Percentiles rank a stretch among this genome's conserved stretches.
Conservation (phyloP, 2,888 invertebrate genomes). For the Tetramorium bicarinatum region DNA sequence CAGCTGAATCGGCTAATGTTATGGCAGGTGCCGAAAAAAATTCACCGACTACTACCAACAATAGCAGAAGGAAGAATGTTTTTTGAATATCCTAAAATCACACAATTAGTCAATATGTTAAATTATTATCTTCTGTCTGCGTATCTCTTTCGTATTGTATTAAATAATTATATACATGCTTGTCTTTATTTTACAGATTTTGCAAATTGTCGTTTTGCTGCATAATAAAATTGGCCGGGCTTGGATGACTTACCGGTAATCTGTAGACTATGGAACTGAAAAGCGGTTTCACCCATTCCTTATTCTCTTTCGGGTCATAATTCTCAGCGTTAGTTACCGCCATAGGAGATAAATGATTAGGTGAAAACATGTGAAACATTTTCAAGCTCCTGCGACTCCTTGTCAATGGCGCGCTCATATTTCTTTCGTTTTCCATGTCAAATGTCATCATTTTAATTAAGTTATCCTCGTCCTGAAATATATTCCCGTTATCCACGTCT, state of each 20-base stretch:
- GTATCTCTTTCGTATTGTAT: neutral
- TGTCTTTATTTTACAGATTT: neutral
- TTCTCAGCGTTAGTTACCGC: conserved; percentile 92
- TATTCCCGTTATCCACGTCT: conserved; percentile 59
- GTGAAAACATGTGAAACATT: conserved; percentile 85
- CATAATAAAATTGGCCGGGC: neutral
- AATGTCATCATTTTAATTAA: conserved; percentile 62
- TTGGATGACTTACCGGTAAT: conserved; percentile 84
- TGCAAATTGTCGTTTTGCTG: neutral
- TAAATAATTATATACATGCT: neutral
- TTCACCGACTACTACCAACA: conserved; percentile 98
- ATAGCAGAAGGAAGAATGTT: conserved; percentile 96
- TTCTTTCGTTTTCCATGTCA: conserved; percentile 64
- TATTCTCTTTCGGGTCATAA: conserved; percentile 91
- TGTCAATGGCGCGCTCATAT: conserved; percentile 59
- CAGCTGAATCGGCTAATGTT: conserved; percentile 97
- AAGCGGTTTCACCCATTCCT: conserved; percentile 94
- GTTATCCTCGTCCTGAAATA: conserved; percentile 65
- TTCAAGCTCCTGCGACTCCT: conserved; percentile 74
- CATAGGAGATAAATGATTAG: conserved; percentile 93
- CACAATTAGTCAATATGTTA: conserved; percentile 12
- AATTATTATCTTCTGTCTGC: neutral
- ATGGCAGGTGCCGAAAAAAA: conserved; percentile 99
- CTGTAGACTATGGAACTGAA: conserved; percentile 98
- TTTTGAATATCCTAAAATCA: conserved; percentile 94